Evolutionary conservation across 2,113 vertebrate genomes (phyloP).

Genomic region (Accipiter cooperii): DNA sequence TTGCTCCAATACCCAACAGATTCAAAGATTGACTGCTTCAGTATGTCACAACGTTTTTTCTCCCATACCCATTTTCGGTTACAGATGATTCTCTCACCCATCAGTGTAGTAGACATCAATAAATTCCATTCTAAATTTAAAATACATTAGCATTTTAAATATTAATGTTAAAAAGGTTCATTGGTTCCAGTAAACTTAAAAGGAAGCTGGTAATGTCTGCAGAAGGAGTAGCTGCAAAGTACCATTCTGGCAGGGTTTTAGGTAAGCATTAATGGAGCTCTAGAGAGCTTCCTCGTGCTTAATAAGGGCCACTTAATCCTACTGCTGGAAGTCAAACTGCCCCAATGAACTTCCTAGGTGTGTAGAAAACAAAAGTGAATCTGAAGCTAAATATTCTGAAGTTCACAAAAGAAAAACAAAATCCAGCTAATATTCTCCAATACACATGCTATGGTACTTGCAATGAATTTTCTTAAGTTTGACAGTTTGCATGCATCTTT

Average conservation of each 20-base stretch:
- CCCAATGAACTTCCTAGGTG: neutral
- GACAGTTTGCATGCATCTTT: neutral
- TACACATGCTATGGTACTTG: neutral
- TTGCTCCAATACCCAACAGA: neutral
- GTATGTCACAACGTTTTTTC: neutral
- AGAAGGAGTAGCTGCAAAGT: neutral
- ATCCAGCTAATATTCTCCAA: neutral
- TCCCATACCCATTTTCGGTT: neutral
- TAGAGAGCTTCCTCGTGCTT: neutral
- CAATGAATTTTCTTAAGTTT: neutral
- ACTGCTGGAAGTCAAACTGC: neutral
- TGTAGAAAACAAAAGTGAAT: neutral
- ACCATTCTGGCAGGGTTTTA: neutral
- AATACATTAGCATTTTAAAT: constrained; percentile 36
- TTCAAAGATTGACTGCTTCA: neutral
- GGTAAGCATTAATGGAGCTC: neutral
- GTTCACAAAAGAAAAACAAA: neutral
- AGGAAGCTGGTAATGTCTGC: neutral
- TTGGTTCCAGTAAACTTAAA: neutral
- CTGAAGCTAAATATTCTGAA: neutral
- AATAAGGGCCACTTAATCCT: neutral
- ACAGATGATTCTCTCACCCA: neutral
- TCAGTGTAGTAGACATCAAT: neutral
- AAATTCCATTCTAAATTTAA: neutral
- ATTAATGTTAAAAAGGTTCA: constrained; percentile 6